Evolutionary conservation across 2,113 vertebrate genomes (phyloP).

Genomic region (Oxyruncus cristatus): DNA sequence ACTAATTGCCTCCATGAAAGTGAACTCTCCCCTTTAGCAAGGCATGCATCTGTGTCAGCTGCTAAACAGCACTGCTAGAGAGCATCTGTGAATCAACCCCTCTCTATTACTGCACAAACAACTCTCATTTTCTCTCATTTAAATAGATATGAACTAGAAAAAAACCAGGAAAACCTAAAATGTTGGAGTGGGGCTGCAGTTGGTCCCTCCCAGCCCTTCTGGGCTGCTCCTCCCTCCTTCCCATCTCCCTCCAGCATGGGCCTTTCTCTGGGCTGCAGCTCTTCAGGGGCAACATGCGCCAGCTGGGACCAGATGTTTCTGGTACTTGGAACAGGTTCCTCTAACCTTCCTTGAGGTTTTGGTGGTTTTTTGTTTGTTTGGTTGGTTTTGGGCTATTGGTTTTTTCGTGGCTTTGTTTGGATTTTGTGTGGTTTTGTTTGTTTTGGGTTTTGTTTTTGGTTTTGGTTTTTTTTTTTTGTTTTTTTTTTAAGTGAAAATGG

Average conservation of each 20-base stretch:
- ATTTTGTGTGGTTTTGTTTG: neutral
- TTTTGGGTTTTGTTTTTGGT: too few relatives aligned
- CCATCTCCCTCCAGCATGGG: rapidly evolving
- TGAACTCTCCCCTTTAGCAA: neutral
- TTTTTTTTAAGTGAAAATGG: neutral
- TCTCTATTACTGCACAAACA: neutral
- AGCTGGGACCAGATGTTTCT: neutral
- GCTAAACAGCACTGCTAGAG: neutral
- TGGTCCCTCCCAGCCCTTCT: neutral
- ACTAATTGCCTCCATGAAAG: neutral
- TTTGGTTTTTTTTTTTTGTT: too few relatives aligned
- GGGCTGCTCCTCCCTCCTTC: rapidly evolving
- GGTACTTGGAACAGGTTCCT: neutral
- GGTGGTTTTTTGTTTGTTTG: neutral
- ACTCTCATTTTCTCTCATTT: neutral
- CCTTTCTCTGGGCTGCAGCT: neutral
- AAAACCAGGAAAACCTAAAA: neutral
- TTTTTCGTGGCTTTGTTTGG: too few relatives aligned
- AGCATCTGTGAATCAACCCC: neutral
- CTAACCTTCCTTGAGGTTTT: neutral
- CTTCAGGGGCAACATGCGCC: neutral
- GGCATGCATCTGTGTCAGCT: neutral
- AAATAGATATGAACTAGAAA: neutral
- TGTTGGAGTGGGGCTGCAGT: rapidly evolving
- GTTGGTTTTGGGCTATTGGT: too few relatives aligned